Evolutionary conservation across 2,888 invertebrate genomes (phyloP).

Genomic region (Pheosia gnoma): DNA sequence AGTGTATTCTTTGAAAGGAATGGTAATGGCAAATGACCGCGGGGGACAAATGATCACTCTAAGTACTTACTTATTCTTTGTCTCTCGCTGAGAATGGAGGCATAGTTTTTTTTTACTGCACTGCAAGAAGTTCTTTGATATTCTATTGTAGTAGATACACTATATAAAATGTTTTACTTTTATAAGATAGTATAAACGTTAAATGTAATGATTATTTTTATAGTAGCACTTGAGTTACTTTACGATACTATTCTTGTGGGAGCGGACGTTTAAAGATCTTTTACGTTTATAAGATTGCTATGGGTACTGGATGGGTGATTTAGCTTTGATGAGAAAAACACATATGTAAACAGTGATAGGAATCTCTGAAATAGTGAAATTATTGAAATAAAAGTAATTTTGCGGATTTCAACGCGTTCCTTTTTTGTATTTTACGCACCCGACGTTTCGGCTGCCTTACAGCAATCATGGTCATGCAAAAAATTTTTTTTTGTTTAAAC

Average conservation of each 20-base stretch:
- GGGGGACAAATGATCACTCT: conserved; percentile 17
- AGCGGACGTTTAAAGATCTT: neutral
- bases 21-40: conserved; percentile 16
- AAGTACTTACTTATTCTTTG: conserved; percentile 14
- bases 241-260: conserved; percentile 1
- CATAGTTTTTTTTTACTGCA: neutral
- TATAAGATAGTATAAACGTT: neutral
- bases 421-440: too few species aligned
- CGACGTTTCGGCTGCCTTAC: too few species aligned
- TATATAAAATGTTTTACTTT: conserved; percentile 3
- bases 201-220: conserved; percentile 1
- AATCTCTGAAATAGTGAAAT: too few species aligned
- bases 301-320: neutral
- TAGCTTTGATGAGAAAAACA: too few species aligned
- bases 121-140: neutral
- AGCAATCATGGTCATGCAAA: too few species aligned
- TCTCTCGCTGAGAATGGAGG: conserved; percentile 1
- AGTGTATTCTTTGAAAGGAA: conserved; percentile 19
- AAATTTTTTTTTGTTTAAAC: too few species aligned
- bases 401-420: too few species aligned
- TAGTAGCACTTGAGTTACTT: neutral
- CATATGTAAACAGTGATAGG: too few species aligned
- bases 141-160: neutral
- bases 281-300: neutral
- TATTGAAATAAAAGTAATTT: too few species aligned